Evolutionary conservation across 2,797 vertebrate species (phyloP), one percentile per base, ranked within the genome.

Genomic region (Percopsis omiscomaycus): DNA sequence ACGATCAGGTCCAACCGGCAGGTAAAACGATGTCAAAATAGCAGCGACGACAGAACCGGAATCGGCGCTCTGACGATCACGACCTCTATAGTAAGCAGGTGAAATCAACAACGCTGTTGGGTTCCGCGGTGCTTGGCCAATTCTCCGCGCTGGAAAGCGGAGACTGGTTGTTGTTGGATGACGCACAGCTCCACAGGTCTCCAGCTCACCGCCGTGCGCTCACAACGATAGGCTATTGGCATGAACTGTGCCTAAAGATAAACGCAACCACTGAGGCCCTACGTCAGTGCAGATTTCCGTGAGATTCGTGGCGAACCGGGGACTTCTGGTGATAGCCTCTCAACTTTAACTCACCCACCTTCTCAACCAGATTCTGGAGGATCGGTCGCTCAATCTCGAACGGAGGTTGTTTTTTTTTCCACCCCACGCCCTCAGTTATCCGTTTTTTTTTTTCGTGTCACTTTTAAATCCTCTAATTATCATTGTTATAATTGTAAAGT

Each of bases 1-100:
- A 61, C 10, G 44, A 54, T 37, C 73, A 47, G 49, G 52, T 64
- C 71, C 64, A 69, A 51, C 59, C 42, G 63, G 66, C 52, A 51
- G 52, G 14, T 66, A 29, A n/a, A 46, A 47, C 32, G 5, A 30
- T 64, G 62, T 22, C 32, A 27, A 8, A 22, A 30, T 9, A 42
- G 48, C 55, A 4, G 30, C 45, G 55, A 42, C 56, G 65, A 48
- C 48, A 44, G 55, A 52, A 37, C 44, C 27, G n/a, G 69, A 49
- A 15, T 15, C 13, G 14, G 47, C 61, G 55, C 59, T 32, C 71
- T 54, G 3, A 1, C 45, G 13, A 50, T 11, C 44, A 58, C 53
- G 32, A 37, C 32, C 32, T 37, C 32, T 37, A 37, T 22, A 27
- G 50, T 60, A 27, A 1, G 22, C 63, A 73, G 72, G 74, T 80